Base-by-base conservation (phyloP, 2,113 vertebrate species). In the Microcebus griseorufus region DNA sequence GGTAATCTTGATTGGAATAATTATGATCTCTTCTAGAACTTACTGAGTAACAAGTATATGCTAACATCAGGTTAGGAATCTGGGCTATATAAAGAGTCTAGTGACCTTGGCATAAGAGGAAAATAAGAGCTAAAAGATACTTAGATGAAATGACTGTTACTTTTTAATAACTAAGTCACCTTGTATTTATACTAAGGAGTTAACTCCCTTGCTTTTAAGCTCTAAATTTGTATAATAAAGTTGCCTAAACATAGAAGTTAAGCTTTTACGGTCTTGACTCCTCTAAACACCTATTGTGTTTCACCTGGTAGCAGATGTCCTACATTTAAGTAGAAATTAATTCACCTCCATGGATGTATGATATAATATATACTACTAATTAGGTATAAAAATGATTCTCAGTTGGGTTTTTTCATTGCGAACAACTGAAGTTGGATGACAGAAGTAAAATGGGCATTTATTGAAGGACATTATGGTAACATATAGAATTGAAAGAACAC, bases 181-280 rank as follows among this genome's bases (percentile, higher is more conserved):
- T 86, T 93, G n/a, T 55, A 65, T 39, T 79, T 73, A 86, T 72
- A 22, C 87, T 72, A 42, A 83, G 13, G 37, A 58, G 32, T 73
- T 48, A 48, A 90, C 51, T 60, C 51, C 32, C 87, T 94, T 82
- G 45, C 79, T 17, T 82, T 48, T 81, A 67, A 90, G 14, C 48
- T 86, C 13, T 87, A 67, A 67, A 67, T 87, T 87, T 87, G 34
- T 87, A 3, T 91, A 39, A 58, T 86, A 81, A 87, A 60, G 75
- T 75, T 96, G 48, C 81, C 75, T 88, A 73, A 81, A 65, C 2
- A 8, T 60, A 60, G 70, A 79, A 42, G 51, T 73, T 94, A 96
- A 90, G 29, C 55, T 70, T 83, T 48, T 37, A 51, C 13, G 80
- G 3, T 81, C 37, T 89, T 53, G 16, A 45, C 37, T 92, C 27